Evolutionary conservation across 2,797 vertebrate genomes (phyloP), one percentile per base, ranked within the genome.

Genomic region (Setipinna tenuifilis): DNA sequence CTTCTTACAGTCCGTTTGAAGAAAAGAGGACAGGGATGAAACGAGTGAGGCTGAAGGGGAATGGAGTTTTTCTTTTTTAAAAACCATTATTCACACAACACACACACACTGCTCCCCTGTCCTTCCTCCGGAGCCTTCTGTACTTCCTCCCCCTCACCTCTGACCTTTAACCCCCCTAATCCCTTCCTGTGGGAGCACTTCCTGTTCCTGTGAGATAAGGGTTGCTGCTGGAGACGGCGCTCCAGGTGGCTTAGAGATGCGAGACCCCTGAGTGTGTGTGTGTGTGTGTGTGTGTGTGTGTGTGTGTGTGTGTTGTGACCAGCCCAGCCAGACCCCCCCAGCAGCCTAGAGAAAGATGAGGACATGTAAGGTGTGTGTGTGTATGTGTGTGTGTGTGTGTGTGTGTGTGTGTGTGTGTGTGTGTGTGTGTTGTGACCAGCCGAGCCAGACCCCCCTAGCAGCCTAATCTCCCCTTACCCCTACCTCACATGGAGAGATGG

Each of bases 131-230:
- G 28, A 35, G 3, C 28, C 65, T 12, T 75, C 68, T 75, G 14
- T 12, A 71, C 19, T 75, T 75, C 28, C 68, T 35, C 14, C 3
- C 35, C 16, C 31, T 17, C 31, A 75, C 28, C 28, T 10, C 2
- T 75, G 28, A 35, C 68, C 68, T 75, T 19, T 75, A 14, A 35
- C 68, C 68, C 16, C 14, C 0, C 68, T 75, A 75, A 35, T 75
- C 68, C 68, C 68, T 75, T 35, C 68, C 68, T 75, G 28, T 35
- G 28, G 31, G 31, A 19, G 31, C 68, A 75, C 68, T 75, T 75
- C 68, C 68, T 75, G 68, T 75, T 75, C 68, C 68, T 41, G 68
- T 35, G 31, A 75, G 68, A 75, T 75, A 75, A 41, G 68, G 68
- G 28, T 28, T 17, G 68, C 11, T 6, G 28, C 68, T 17, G 31